phyloP scores from a whole-genome alignment of 2,888 invertebrate genomes.

The Nesidiocoris tenuis region DNA sequence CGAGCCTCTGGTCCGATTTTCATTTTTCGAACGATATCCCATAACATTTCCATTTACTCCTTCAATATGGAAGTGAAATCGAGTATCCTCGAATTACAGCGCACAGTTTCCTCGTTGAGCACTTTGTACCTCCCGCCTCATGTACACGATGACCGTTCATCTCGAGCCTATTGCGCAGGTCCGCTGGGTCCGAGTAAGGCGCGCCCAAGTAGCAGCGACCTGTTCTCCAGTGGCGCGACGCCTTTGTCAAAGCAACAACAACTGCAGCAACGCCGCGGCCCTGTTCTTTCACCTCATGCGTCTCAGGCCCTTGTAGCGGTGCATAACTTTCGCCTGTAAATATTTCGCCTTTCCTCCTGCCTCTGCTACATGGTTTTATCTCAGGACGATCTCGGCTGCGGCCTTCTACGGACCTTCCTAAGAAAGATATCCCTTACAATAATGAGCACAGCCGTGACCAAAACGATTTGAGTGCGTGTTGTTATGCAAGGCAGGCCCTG shows the following conservation, averaged over 20 bases:
- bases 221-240: background rate
- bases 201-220: background rate
- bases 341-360: constrained; percentile 21
- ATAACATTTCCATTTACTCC: too few species aligned
- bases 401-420: constrained; percentile 13
- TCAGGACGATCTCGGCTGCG: constrained; percentile 16
- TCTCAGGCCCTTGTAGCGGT: background rate
- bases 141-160: too few species aligned
- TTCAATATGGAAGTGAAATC: too few species aligned
- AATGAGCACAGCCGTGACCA: constrained; percentile 27
- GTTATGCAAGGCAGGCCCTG: constrained; percentile 24
- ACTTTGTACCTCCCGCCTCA: too few species aligned
- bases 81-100: too few species aligned
- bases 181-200: background rate
- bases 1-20: too few species aligned
- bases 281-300: background rate
- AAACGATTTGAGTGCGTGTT: constrained; percentile 23
- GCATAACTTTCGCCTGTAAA: constrained; percentile 34
- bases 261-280: background rate
- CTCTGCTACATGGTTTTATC: background rate
- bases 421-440: constrained; percentile 32
- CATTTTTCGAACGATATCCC: too few species aligned
- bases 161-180: too few species aligned
- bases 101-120: too few species aligned
- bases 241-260: background rate